Base-by-base conservation (phyloP, 2,888 invertebrate genomes). In the Aphidius colemani region DNA sequence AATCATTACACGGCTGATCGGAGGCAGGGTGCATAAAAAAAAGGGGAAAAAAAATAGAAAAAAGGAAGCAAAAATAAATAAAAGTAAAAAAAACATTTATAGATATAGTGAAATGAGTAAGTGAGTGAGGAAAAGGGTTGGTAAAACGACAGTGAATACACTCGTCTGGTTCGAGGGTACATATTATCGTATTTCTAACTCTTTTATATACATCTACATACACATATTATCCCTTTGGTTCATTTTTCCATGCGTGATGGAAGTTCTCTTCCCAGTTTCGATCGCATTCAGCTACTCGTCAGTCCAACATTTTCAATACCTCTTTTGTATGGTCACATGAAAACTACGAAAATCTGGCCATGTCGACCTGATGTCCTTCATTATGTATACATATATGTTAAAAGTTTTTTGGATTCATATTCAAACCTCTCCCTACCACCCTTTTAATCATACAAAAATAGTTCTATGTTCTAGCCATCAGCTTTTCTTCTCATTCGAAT, bases 161-260 rank as follows among this genome's bases (percentile, higher is more conserved):
- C 67, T 68, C 69, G 63, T 58, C 65, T 67, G 61, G 45, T 60
- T 58, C 67, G 53, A 63, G 65, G 13, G 55, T 50, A 60, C 5
- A 30, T 30, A 30, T 30, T 30, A 30, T 30, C 30, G 30, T 30
- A 30, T 30, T 30, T 30, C 30, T 30, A 30, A 30, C 30, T 30
- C 30, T 30, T 30, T 30, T 30, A 30, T 30, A 64, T 69, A 58
- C 67, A 61, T 63, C 61, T 57, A 56, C 13, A 9, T 43, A 9
- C 43, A 13, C 59, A 65, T 67, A 61, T 64, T 61, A 69, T 72
- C 73, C 66, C 74, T 76, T 71, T 72, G 67, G 71, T 73, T 73
- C 75, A 75, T 74, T 77, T 76, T 75, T 75, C 73, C 73, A 75
- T 75, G 74, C 74, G 73, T 76, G 77, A 76, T 76, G 75, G 76